Base-by-base conservation (phyloP, 1,140 invertebrate species). In the Procambarus virginalis region DNA sequence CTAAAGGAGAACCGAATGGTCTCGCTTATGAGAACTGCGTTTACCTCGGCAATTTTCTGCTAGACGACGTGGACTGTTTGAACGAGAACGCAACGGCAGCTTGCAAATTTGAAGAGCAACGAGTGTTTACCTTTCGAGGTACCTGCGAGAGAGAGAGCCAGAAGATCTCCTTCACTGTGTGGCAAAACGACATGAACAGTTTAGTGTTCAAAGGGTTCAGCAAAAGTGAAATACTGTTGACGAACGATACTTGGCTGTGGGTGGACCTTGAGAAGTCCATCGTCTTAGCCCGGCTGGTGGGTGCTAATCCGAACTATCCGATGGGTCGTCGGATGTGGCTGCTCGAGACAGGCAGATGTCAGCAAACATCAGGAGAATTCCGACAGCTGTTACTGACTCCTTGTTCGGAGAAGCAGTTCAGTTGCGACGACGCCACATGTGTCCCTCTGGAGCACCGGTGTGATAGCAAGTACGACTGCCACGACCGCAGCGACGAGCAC, bases 391-490 rank as follows among this genome's bases (percentile, higher is more conserved):
- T 90, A 46, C 48, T 88, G 60, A 51, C 85, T 17, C 34, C 85
- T 1, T 87, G 85, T n/a, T 58, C 60, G 20, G 34, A 45, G 1
- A 55, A 80, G 4, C 60, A 87, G 20, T 87, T 81, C 60, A 87
- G 77, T 14, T 87, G 85, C 58, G 75, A 87, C 76, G 85, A 87
- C 76, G 85, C 58, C 58, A 87, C 77, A 60, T 87, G 85, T 51
- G 55, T 87, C 46, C 77, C 78, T 48, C 77, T 73, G 45, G 55
- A 48, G 6, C 20, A 87, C 49, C 78, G 78, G 0, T 87, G 85
- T 17, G 85, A 87, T 60, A 58, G 49, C 60, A 87, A 80, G 78
- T 87, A 87, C 14, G 85, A 87, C 78, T 87, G 85, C 68, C 17
- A 60, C 20, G 85, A 87, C 58, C 80, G 68, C 60, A 87, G 77